Evolutionary conservation across 2,888 invertebrate genomes (phyloP), one percentile per base, ranked within the genome.

Genomic region (Hemithea aestivaria): DNA sequence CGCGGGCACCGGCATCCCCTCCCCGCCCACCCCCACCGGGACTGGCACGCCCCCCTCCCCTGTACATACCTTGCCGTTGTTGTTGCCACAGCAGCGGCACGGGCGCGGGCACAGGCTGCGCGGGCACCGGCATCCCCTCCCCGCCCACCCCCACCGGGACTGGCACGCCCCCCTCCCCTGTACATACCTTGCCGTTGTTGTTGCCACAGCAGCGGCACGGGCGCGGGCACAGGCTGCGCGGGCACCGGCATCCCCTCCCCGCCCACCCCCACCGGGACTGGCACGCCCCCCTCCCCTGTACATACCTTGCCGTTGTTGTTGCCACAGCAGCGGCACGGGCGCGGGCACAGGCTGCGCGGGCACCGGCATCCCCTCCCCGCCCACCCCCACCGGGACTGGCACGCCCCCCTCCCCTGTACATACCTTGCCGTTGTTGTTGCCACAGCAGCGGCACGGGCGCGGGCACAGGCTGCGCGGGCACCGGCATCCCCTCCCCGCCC

Each of bases 381-480:
- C 48, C 48, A 35, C 53, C 58, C 58, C 9, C 41, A 28, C 35
- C 12, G 26, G 34, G 11, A 44, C 49, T 1, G 50, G 35, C 29
- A 7, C 25, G 9, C 23, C 21, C n/a, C n/a, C n/a, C n/a, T n/a
- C n/a, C n/a, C n/a, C n/a, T n/a, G 6, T 12, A 37, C 29, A 27
- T 57, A 84, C 85, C 83, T 73, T 82, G 84, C 38, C 85, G 57
- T 47, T 82, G 85, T 37, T 83, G 85, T 59, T 82, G 85, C 85
- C 85, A 85, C 45, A 85, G 63, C 32, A 83, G 57, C 0, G 84
- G 81, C 35, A 80, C 73, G n/a, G 79, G 75, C n/a, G 73, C 71
- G 0, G 79, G 71, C 0, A 73, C 71, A 1, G 77, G 72, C n/a
- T n/a, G n/a, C 10, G 67, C 66, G 1, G 68, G 66, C 4, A 63